These are phyloP conservation scores for Spongilla lacustris DNA, from an alignment of 37 sponge, comb jelly and placozoan species.

Conservation along the genomic window DNA sequence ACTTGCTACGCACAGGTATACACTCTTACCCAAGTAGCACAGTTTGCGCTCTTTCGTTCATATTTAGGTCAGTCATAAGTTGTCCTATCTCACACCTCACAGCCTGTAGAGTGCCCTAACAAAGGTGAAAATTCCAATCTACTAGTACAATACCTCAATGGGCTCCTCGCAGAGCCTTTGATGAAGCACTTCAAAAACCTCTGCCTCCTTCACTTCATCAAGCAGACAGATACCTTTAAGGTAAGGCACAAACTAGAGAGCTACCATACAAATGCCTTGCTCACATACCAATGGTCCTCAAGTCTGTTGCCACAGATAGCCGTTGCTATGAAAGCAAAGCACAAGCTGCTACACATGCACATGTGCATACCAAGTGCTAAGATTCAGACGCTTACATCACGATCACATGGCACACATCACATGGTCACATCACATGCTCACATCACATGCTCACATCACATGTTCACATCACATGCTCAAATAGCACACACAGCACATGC, in stretches of 20 bases:
- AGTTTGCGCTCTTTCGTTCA: constrained; percentile 17
- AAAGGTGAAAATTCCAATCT: neutral
- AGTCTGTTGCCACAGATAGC: neutral
- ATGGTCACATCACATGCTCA: no score
- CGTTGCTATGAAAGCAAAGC: constrained; percentile 4
- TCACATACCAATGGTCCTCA: constrained; percentile 17
- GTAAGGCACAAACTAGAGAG: neutral
- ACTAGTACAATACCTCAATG: constrained; percentile 9
- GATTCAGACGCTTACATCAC: no score
- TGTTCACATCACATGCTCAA: no score
- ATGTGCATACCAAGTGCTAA: neutral
- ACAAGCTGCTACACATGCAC: neutral
- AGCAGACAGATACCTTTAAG: neutral
- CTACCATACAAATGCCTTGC: neutral
- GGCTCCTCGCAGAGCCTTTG: constrained; percentile 31
- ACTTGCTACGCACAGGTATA: neutral
- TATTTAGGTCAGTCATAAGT: neutral
- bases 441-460: no score
- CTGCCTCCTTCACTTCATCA: neutral
- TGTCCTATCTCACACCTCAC: constrained; percentile 35
- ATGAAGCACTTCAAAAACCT: constrained; percentile 2
- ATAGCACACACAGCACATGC: no score
- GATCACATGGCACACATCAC: no score
- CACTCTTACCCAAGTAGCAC: constrained; percentile 8
- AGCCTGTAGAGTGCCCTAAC: constrained; percentile 19